A percentile compares a stretch with the other conserved stretches of the same genome.
Conservation (phyloP, 2,888 invertebrate genomes). For the Adelphocoris suturalis region DNA sequence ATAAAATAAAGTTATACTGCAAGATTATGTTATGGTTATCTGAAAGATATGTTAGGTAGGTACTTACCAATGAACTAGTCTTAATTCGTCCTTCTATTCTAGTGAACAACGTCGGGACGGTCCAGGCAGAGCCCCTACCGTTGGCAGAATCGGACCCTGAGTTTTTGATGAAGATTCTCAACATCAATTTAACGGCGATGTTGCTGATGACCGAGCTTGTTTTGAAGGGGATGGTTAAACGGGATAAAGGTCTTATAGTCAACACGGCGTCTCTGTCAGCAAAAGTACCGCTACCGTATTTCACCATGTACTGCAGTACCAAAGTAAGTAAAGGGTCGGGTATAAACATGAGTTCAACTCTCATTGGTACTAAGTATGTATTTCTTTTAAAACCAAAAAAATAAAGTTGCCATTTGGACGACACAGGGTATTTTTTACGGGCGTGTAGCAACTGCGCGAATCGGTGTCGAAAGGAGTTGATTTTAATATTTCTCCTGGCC, state of each 20-base stretch:
- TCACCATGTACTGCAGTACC: constrained; percentile 36
- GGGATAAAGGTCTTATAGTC: constrained; percentile 55
- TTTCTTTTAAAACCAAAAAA: too few relatives aligned
- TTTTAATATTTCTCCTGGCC: too few relatives aligned
- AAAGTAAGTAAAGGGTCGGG: constrained; percentile 36
- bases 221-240: constrained; percentile 18
- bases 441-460: not conserved
- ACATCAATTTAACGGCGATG: constrained; percentile 42
- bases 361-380: too few relatives aligned
- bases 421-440: too few relatives aligned
- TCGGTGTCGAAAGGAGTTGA: too few relatives aligned
- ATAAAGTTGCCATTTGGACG: too few relatives aligned
- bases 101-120: constrained; percentile 57
- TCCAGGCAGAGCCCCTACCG: not conserved
- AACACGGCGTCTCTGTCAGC: constrained; percentile 13
- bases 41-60: too few relatives aligned
- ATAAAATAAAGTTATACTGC: too few relatives aligned
- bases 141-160: not conserved
- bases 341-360: not conserved
- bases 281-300: not conserved
- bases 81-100: not conserved
- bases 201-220: constrained; percentile 56
- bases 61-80: too few relatives aligned
- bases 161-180: constrained; percentile 39
- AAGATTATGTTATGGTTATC: too few relatives aligned